These are phyloP conservation scores for Adelphocoris suturalis DNA, from an alignment of 2,888 invertebrate species.

Conservation along the genomic window DNA sequence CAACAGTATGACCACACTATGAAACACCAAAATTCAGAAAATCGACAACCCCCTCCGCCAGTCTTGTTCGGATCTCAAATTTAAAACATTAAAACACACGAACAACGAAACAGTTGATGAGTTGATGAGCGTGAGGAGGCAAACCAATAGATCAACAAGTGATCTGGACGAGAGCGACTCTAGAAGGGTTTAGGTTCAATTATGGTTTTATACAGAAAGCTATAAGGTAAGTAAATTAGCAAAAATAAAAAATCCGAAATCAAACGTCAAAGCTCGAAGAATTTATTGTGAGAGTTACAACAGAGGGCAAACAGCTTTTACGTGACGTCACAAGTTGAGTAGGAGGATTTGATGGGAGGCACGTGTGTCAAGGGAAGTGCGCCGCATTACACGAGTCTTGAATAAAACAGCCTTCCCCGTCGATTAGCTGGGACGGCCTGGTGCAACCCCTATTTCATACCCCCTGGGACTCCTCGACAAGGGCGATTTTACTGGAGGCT, in stretches of 20 bases:
- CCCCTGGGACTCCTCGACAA: not conserved
- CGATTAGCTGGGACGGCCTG: slow-evolving; percentile 4
- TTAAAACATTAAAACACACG: too few species aligned
- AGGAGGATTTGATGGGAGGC: slow-evolving; percentile 57
- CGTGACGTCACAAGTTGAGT: slow-evolving; percentile 34
- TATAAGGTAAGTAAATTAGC: not conserved
- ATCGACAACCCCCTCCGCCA: too few species aligned
- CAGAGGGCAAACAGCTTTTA: slow-evolving; percentile 8
- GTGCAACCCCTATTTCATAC: slow-evolving; percentile 4
- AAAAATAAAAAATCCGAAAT: not conserved
- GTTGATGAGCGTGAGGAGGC: too few species aligned
- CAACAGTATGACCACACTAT: too few species aligned
- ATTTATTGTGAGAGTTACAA: slow-evolving; percentile 1
- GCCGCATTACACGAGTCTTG: slow-evolving; percentile 62
- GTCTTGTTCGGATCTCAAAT: too few species aligned
- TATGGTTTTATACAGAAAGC: too few species aligned
- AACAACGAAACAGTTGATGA: too few species aligned
- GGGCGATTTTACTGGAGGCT: slow-evolving; percentile 13
- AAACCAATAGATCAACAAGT: too few species aligned
- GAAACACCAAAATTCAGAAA: too few species aligned
- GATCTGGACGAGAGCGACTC: too few species aligned
- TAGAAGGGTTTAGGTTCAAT: too few species aligned
- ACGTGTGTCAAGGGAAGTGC: slow-evolving; percentile 65
- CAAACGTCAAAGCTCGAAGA: not conserved
- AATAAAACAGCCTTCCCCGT: slow-evolving; percentile 41